Conservation (phyloP, 2,113 vertebrate species). For the Jacana jacana region DNA sequence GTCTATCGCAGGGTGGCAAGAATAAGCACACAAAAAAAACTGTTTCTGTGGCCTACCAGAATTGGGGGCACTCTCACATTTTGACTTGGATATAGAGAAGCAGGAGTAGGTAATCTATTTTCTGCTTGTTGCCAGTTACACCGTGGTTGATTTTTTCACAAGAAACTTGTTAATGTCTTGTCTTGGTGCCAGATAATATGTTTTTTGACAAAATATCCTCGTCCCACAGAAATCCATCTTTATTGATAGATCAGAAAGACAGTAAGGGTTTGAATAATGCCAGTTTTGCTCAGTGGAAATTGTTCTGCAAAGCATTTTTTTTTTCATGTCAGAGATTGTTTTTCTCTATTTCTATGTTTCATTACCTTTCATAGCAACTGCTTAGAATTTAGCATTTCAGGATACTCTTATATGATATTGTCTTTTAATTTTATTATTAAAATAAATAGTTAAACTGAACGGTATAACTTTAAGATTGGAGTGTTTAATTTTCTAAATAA, state of each 20-base stretch:
- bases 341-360: not conserved
- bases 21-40: fast-evolving
- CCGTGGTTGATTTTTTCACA: not conserved
- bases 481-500: not conserved
- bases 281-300: not conserved
- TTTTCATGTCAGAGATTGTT: not conserved
- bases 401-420: not conserved
- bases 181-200: not conserved
- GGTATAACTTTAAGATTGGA: not conserved
- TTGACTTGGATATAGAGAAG: not conserved
- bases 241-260: not conserved
- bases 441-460: not conserved
- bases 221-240: not conserved
- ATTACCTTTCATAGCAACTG: not conserved
- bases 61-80: not conserved
- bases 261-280: not conserved
- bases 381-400: not conserved
- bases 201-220: not conserved
- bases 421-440: not conserved
- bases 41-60: not conserved
- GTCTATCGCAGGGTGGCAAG: not conserved
- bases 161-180: not conserved
- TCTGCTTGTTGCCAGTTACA: not conserved
- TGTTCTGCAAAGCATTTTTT: not conserved
- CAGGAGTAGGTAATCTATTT: not conserved